Conservation (phyloP, 1,140 invertebrate genomes). For the Steinernema khuongi region DNA sequence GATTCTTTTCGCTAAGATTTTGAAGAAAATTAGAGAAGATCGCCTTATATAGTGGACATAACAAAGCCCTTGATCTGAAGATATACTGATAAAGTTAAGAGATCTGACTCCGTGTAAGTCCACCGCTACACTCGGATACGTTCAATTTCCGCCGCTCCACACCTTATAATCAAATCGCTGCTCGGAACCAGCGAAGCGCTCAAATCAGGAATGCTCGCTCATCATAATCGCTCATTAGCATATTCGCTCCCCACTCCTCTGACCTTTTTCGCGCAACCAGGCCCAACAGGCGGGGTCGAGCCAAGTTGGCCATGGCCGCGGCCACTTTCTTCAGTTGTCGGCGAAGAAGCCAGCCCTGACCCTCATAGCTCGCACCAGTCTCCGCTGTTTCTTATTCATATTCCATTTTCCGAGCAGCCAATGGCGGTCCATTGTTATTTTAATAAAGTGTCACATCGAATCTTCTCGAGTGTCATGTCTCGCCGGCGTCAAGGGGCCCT, state of each 20-base stretch:
- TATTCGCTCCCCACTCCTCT: neutral
- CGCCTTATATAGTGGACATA: too few species aligned
- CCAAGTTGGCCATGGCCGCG: neutral
- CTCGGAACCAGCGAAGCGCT: neutral
- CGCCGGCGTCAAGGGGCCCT: neutral
- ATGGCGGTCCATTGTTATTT: slow-evolving; percentile 26
- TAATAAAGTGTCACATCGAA: slow-evolving; percentile 26
- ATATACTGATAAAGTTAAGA: too few species aligned
- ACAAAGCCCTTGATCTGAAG: too few species aligned
- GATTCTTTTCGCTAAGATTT: too few species aligned
- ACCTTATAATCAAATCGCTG: neutral
- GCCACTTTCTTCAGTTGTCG: neutral
- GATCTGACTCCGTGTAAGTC: too few species aligned
- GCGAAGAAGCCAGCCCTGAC: neutral
- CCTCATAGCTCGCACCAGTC: neutral
- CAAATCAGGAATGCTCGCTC: neutral
- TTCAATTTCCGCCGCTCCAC: too few species aligned
- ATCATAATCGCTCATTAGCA: neutral
- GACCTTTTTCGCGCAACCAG: slow-evolving; percentile 6
- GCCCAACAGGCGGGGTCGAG: neutral
- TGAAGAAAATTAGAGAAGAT: too few species aligned
- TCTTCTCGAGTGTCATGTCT: slow-evolving; percentile 17
- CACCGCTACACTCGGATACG: too few species aligned
- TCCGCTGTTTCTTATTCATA: slow-evolving; percentile 3
- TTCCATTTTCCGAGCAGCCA: neutral